These are phyloP conservation scores for Catharus fuscescens DNA, from an alignment of 2,113 vertebrate species.

Conservation along the genomic window DNA sequence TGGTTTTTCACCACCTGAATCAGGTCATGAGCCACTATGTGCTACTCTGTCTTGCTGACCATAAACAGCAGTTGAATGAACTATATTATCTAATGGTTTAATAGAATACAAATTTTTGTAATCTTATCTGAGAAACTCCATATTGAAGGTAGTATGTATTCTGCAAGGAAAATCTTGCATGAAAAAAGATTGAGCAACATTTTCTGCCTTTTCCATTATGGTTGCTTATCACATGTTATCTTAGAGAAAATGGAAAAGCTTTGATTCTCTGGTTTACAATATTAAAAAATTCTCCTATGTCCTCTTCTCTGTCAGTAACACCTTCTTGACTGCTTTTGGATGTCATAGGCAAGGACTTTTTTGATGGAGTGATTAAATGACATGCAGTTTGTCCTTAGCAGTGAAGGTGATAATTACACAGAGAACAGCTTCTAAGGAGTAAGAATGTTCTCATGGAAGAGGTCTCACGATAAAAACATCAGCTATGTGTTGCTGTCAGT, in stretches of 20 bases:
- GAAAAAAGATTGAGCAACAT: neutral
- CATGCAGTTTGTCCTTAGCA: slow-evolving; percentile 28
- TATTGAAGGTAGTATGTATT: neutral
- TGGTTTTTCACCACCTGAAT: neutral
- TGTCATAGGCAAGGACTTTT: slow-evolving; percentile 44
- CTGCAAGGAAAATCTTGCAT: neutral
- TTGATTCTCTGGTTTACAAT: neutral
- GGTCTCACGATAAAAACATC: slow-evolving; percentile 44
- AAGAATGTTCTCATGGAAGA: neutral
- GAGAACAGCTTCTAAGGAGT: slow-evolving; percentile 2
- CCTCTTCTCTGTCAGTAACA: neutral
- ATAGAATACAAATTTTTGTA: neutral
- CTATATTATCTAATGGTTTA: neutral
- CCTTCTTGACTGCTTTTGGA: neutral
- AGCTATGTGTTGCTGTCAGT: neutral
- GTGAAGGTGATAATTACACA: slow-evolving; percentile 55
- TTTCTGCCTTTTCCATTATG: neutral
- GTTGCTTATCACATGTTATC: neutral
- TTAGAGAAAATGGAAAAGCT: neutral
- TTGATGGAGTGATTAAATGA: slow-evolving; percentile 62
- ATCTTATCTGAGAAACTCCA: neutral
- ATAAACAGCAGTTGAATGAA: neutral
- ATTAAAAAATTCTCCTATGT: neutral
- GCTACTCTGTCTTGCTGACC: neutral
- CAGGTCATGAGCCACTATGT: neutral